phyloP scores from a whole-genome alignment of 2,113 vertebrate genomes.

The Heterotilapia buettikoferi region DNA sequence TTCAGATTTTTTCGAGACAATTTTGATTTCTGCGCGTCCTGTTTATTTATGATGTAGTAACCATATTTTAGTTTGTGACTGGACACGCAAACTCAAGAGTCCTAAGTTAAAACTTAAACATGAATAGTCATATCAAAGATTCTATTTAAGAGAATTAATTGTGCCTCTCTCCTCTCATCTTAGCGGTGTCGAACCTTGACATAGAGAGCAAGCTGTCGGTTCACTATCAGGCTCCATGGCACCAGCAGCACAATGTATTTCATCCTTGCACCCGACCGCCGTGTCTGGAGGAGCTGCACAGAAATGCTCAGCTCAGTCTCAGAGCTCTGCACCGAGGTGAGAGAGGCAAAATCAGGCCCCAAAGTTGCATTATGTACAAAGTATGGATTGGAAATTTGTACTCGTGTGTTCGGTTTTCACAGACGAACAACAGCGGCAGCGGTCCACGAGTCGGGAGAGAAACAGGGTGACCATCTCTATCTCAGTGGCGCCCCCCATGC shows the following conservation, averaged over 20 bases:
- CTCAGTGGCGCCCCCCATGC: conserved; percentile 85
- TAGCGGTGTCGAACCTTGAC: conserved; percentile 96
- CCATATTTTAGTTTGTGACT: neutral
- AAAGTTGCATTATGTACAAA: neutral
- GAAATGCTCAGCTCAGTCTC: conserved; percentile 85
- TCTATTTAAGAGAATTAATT: neutral
- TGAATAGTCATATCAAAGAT: neutral
- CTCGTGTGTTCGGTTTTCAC: neutral
- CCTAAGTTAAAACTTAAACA: neutral
- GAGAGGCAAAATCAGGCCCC: neutral
- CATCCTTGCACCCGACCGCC: conserved; percentile 83
- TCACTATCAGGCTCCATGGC: conserved; percentile 91
- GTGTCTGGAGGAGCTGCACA: conserved; percentile 91
- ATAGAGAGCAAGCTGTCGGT: conserved; percentile 89
- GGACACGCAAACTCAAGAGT: neutral
- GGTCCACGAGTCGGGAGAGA: conserved; percentile 81
- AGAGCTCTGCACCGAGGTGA: conserved; percentile 86
- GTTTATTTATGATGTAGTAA: neutral
- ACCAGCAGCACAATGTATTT: conserved; percentile 92
- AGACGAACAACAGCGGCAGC: conserved; percentile 54
- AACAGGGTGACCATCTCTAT: conserved; percentile 78
- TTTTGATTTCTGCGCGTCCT: neutral
- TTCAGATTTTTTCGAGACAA: neutral
- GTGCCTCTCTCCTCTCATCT: neutral
- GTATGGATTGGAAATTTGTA: neutral